phyloP scores from a whole-genome alignment of 2,888 invertebrate genomes.

The Drosophila prostipennis region DNA sequence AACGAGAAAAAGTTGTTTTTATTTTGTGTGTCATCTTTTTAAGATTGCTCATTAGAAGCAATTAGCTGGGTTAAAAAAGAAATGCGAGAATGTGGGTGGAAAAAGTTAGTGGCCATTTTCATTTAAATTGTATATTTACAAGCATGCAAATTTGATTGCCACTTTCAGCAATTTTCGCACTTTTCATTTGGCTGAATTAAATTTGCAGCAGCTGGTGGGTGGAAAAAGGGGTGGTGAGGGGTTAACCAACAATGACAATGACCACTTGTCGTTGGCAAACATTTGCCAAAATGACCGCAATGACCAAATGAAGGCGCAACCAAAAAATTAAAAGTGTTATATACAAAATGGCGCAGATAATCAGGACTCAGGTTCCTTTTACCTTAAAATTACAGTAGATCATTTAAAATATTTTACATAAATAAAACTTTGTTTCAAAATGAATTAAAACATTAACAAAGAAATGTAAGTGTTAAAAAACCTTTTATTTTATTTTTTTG shows the following conservation, averaged over 20 bases:
- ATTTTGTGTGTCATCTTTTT: constrained; percentile 51
- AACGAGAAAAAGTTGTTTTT: constrained; percentile 41
- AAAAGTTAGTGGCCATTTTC: constrained; percentile 45
- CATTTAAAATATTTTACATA: neutral
- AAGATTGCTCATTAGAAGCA: constrained; percentile 67
- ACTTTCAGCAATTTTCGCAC: constrained; percentile 38
- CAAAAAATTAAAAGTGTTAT: constrained; percentile 16
- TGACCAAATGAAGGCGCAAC: constrained; percentile 38
- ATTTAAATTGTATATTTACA: constrained; percentile 72
- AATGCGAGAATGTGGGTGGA: constrained; percentile 35
- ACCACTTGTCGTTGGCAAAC: constrained; percentile 68
- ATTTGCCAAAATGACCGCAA: constrained; percentile 67
- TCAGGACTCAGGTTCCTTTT: neutral
- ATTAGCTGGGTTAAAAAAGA: constrained; percentile 51
- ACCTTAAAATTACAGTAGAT: neutral
- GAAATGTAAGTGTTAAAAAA: too few relatives aligned
- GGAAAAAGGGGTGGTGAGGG: neutral
- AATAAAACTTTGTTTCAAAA: neutral
- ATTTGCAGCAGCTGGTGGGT: constrained; percentile 29
- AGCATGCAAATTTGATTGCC: constrained; percentile 74
- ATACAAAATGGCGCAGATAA: constrained; percentile 6
- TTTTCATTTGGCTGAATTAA: constrained; percentile 56
- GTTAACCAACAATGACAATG: constrained; percentile 63
- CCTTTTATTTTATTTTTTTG: too few relatives aligned
- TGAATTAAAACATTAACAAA: too few relatives aligned